Conservation (phyloP, 2,797 vertebrate species). For the Knipowitschia caucasica region DNA sequence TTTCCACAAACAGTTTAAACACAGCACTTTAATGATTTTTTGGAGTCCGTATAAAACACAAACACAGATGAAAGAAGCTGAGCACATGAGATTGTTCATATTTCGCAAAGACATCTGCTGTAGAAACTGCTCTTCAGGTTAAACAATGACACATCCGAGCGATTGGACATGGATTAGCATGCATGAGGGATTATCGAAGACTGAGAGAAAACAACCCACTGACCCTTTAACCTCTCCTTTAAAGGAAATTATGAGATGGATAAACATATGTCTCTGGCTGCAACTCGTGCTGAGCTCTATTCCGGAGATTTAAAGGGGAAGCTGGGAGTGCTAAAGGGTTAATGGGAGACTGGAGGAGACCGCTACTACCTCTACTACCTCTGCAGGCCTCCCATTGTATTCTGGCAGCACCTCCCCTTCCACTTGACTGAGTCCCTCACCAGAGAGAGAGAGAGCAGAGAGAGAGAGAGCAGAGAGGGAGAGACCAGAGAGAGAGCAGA, state of each 20-base stretch:
- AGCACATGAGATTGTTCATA: background rate
- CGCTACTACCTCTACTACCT: slow-evolving; percentile 67
- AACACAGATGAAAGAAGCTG: background rate
- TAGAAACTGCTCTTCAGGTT: slow-evolving; percentile 32
- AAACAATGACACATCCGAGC: slow-evolving; percentile 45
- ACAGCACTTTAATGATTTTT: too few species aligned
- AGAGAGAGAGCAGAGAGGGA: too few species aligned
- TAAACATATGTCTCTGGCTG: slow-evolving; percentile 8
- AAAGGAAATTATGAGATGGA: slow-evolving; percentile 22
- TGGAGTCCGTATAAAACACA: too few species aligned
- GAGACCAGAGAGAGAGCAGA: too few species aligned
- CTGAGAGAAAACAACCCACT: slow-evolving; percentile 30
- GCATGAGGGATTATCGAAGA: slow-evolving; percentile 41
- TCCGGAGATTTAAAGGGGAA: background rate
- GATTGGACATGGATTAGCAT: slow-evolving; percentile 40
- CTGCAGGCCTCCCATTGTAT: slow-evolving; percentile 73
- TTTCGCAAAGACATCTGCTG: slow-evolving; percentile 29
- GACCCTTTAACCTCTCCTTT: slow-evolving; percentile 28
- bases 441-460: too few species aligned
- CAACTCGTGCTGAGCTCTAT: slow-evolving; percentile 2
- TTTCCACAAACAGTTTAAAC: too few species aligned
- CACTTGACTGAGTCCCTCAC: slow-evolving; percentile 67
- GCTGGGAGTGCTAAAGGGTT: slow-evolving; percentile 60
- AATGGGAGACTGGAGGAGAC: slow-evolving; percentile 54
- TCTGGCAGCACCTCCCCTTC: slow-evolving; percentile 69